phyloP scores from a whole-genome alignment of 2,797 vertebrate species.

The Heliangelus exortis region DNA sequence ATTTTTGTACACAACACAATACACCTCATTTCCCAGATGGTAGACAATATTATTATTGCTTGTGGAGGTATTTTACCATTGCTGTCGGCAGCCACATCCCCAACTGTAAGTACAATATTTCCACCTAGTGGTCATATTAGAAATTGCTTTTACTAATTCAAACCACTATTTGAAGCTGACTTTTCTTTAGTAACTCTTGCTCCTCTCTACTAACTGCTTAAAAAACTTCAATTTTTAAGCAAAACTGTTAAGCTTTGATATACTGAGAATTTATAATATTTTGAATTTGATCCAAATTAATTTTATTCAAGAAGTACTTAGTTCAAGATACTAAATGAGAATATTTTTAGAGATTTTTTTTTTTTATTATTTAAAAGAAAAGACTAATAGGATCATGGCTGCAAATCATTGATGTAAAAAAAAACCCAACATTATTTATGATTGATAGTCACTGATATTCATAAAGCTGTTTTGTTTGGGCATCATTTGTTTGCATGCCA shows the following conservation, averaged over 20 bases:
- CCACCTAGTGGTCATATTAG: slow-evolving; percentile 77
- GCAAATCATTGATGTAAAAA: background rate
- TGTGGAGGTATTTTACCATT: slow-evolving; percentile 98
- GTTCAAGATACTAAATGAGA: background rate
- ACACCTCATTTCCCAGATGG: slow-evolving; percentile 99
- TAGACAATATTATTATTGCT: slow-evolving; percentile 99
- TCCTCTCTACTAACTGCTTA: background rate
- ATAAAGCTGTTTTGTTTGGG: background rate
- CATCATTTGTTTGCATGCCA: background rate
- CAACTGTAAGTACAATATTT: slow-evolving; percentile 93
- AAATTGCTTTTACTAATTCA: slow-evolving; percentile 24
- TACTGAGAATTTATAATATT: background rate
- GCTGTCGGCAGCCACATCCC: slow-evolving; percentile 96
- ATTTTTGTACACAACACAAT: slow-evolving; percentile 99
- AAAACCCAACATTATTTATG: background rate
- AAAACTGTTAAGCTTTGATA: background rate
- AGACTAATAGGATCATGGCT: background rate
- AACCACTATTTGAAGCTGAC: background rate
- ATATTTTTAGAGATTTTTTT: background rate
- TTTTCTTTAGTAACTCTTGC: background rate
- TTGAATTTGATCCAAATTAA: background rate
- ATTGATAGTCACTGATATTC: background rate
- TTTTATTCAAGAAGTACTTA: background rate
- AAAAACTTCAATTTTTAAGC: background rate
- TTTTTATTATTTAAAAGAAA: background rate